These are phyloP conservation scores for Microcebus griseorufus DNA, from an alignment of 2,113 vertebrate species.

Conservation along the genomic window DNA sequence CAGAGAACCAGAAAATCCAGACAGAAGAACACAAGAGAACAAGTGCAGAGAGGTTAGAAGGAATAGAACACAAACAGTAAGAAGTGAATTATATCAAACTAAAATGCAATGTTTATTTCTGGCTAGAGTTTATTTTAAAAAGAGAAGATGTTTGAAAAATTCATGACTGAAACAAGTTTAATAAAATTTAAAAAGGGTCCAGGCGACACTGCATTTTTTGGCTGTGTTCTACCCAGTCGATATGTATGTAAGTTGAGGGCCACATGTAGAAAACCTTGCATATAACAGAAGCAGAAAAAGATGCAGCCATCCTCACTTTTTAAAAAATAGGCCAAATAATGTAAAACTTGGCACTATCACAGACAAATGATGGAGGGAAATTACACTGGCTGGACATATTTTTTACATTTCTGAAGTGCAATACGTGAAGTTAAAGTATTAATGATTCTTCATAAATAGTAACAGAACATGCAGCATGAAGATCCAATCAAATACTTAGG, in stretches of 20 bases:
- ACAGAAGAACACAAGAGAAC: slow-evolving; percentile 73
- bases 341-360: not conserved
- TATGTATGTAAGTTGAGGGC: not conserved
- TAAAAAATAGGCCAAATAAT: not conserved
- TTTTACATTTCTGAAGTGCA: slow-evolving; percentile 66
- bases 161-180: not conserved
- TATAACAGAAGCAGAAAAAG: not conserved
- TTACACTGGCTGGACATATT: not conserved
- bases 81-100: slow-evolving; percentile 33
- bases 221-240: not conserved
- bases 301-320: not conserved
- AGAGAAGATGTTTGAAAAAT: not conserved
- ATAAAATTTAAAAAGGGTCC: not conserved
- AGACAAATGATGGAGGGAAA: not conserved
- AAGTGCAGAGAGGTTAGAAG: slow-evolving; percentile 74
- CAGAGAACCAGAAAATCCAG: not conserved
- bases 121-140: not conserved
- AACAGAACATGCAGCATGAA: not conserved
- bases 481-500: slow-evolving; percentile 42
- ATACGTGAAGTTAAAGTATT: slow-evolving; percentile 58
- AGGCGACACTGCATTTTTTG: slow-evolving; percentile 53
- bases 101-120: slow-evolving; percentile 49
- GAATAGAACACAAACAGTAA: slow-evolving; percentile 43
- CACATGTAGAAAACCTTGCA: not conserved
- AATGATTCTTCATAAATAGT: slow-evolving; percentile 66